Conservation (phyloP, 2,113 vertebrate genomes). For the Climacteris rufus region DNA sequence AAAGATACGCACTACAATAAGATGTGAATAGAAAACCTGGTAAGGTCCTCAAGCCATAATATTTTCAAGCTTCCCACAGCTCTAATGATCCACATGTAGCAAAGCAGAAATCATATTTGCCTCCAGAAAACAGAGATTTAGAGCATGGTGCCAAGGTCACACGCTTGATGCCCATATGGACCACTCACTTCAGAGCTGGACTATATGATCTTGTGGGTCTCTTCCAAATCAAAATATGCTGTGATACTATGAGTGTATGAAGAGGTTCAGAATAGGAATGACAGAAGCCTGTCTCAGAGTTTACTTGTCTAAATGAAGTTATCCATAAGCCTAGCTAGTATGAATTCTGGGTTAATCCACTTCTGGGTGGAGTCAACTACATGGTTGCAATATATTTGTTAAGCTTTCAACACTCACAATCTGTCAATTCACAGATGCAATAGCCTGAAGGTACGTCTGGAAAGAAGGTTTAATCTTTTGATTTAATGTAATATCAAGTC, state of each 20-base stretch:
- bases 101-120: not conserved
- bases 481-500: not conserved
- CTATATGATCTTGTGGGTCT: not conserved
- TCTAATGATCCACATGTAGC: not conserved
- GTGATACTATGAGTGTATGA: not conserved
- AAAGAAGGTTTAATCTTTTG: slow-evolving; percentile 26
- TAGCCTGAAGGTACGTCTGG: slow-evolving; percentile 20
- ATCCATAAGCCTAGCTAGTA: not conserved
- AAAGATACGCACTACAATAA: not conserved
- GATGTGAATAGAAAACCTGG: not conserved
- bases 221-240: not conserved
- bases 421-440: not conserved
- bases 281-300: not conserved
- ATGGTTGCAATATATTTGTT: not conserved
- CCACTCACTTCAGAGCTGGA: not conserved
- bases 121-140: not conserved
- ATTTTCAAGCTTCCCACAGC: not conserved
- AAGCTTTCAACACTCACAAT: not conserved
- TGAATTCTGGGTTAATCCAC: not conserved
- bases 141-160: not conserved
- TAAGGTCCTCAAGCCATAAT: not conserved
- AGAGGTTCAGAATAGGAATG: not conserved
- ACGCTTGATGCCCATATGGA: not conserved
- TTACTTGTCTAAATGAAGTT: not conserved
- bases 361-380: not conserved